These are phyloP conservation scores for Leptinotarsa defecta DNA, from an alignment of 1,140 invertebrate species.

Conservation along the genomic window DNA sequence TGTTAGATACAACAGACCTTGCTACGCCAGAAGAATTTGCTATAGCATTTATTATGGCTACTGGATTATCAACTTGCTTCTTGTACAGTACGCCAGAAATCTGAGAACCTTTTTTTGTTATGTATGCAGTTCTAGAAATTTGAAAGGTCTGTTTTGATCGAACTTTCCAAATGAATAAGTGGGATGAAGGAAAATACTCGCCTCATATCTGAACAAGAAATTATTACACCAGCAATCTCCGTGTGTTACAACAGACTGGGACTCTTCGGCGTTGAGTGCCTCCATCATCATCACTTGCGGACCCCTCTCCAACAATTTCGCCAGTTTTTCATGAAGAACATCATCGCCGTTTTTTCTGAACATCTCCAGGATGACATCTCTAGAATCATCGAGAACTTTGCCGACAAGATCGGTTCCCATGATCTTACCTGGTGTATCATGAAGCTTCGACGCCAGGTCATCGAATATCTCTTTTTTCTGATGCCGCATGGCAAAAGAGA, in stretches of 20 bases:
- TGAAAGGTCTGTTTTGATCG: too few relatives aligned
- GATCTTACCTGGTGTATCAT: conserved; percentile 33
- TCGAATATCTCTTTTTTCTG: conserved; percentile 50
- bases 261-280: conserved; percentile 29
- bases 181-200: conserved; percentile 7
- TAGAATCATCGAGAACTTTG: neutral
- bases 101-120: too few relatives aligned
- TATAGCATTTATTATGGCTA: too few relatives aligned
- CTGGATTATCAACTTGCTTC: too few relatives aligned
- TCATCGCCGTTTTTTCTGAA: conserved; percentile 30
- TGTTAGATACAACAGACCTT: too few relatives aligned
- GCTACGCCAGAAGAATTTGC: too few relatives aligned
- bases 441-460: conserved; percentile 19
- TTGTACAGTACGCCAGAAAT: too few relatives aligned
- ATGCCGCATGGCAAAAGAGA: conserved; percentile 58
- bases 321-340: conserved; percentile 26
- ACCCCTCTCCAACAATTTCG: conserved; percentile 25
- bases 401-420: conserved; percentile 14
- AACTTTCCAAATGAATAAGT: neutral
- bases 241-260: conserved; percentile 37
- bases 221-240: conserved; percentile 49
- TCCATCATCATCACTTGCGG: conserved; percentile 26
- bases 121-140: too few relatives aligned
- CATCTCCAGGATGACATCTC: conserved; percentile 13
- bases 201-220: conserved; percentile 42